phyloP scores from a whole-genome alignment of 35 echinoderm and acorn worm genomes.

The Heliocidaris erythrogramma region DNA sequence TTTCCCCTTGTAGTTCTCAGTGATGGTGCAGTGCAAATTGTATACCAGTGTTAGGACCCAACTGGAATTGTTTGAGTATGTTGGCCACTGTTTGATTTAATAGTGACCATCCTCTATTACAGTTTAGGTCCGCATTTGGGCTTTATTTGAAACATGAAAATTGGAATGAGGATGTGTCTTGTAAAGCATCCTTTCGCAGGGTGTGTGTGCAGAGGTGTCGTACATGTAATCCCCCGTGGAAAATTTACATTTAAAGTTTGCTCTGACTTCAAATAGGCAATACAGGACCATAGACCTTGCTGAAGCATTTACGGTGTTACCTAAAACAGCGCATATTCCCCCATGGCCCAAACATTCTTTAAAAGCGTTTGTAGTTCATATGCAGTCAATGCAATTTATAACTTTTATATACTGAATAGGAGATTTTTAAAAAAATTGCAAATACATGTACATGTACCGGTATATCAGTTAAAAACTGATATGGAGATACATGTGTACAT shows the following conservation, averaged over 20 bases:
- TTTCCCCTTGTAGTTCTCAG: background rate
- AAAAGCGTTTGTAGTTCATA: too few relatives aligned
- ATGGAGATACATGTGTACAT: too few relatives aligned
- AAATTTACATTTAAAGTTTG: background rate
- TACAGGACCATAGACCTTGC: too few relatives aligned
- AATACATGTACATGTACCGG: too few relatives aligned
- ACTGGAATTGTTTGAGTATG: background rate
- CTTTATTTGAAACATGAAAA: background rate
- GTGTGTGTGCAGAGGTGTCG: background rate
- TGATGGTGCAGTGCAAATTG: background rate
- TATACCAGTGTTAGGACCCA: background rate
- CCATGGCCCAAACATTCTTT: too few relatives aligned
- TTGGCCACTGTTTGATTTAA: background rate
- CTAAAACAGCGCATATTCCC: too few relatives aligned
- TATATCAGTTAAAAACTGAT: too few relatives aligned
- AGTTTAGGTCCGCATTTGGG: background rate
- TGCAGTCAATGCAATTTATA: too few relatives aligned
- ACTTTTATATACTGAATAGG: too few relatives aligned
- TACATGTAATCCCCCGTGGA: background rate
- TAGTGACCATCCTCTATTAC: background rate
- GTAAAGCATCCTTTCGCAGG: background rate
- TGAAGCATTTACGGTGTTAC: too few relatives aligned
- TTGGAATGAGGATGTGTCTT: constrained; percentile 31
- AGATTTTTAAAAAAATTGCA: too few relatives aligned
- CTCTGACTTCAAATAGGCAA: background rate